Evolutionary conservation across 2,113 vertebrate genomes (phyloP), one percentile per base, ranked within the genome.

Genomic region (Pogonocichla stellata): DNA sequence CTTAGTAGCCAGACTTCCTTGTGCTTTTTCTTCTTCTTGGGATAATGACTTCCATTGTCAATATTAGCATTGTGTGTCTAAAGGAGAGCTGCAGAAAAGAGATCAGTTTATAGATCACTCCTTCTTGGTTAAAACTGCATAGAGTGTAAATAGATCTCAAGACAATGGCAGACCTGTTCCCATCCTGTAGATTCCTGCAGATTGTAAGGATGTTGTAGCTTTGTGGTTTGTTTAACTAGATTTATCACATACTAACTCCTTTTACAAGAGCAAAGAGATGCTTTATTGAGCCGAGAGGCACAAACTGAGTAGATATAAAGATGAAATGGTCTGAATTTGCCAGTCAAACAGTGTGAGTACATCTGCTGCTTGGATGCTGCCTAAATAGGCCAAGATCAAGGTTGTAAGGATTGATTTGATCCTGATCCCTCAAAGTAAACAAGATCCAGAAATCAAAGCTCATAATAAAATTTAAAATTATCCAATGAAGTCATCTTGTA

Each of bases 301-400:
- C 51, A 74, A 92, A 92, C 26, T 51, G 34, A 90, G 85, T 34
- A 40, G 51, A 47, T 74, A 74, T 9, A 43, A 92, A 95, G 71
- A 48, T 83, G 75, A 94, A 96, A 88, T n/a, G 47, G 95, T 91
- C 86, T 89, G 56, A 85, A 72, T 87, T 95, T 95, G 83, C 80
- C 65, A 75, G 65, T 91, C 86, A 95, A 83, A 71, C 25, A 85
- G 38, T 16, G 17, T 56, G 74, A 90, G 62, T 92, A 67, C 82
- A 80, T 77, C 85, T 93, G 85, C 82, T 91, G 84, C 67, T 64
- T 83, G 83, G 79, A 86, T 51, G 71, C 75, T 74, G 60, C 40
- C 72, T 92, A 90, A 75, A 82, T 77, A 95, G 92, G 93, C 84
- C 81, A 89, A 88, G 88, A 96, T 77, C 54, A 85, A 85, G 91